Percentiles rank a stretch among this genome's conserved stretches.
Evolutionary conservation across 2,797 vertebrate species (phyloP).

Genomic region (Aplochiton taeniatus): DNA sequence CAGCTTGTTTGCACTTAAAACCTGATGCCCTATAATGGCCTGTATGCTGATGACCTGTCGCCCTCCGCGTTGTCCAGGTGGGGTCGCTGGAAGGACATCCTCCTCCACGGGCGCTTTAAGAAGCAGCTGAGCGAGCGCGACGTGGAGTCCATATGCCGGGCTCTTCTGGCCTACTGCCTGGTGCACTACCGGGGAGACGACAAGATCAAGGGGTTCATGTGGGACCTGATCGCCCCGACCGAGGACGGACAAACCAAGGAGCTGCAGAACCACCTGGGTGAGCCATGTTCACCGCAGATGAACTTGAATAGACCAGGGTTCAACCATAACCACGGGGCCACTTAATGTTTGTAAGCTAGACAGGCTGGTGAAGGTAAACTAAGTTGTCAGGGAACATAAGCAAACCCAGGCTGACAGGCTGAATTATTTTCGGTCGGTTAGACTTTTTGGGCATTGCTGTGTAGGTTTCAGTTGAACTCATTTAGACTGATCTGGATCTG

Average conservation of each 20-base stretch:
- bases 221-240: slow-evolving; percentile 96
- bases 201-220: slow-evolving; percentile 99
- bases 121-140: slow-evolving; percentile 92
- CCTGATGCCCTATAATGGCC: background rate
- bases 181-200: slow-evolving; percentile 97
- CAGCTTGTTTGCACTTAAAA: background rate
- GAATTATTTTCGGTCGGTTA: no score
- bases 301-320: background rate
- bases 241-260: slow-evolving; percentile 95
- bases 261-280: slow-evolving; percentile 95
- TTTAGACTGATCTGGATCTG: no score
- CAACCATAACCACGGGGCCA: background rate
- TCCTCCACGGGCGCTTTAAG: slow-evolving; percentile 96
- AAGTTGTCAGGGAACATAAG: no score
- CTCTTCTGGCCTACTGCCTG: slow-evolving; percentile 92
- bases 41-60: background rate
- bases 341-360: background rate
- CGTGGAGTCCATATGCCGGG: slow-evolving; percentile 94
- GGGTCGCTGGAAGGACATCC: slow-evolving; percentile 97
- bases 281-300: slow-evolving; percentile 20
- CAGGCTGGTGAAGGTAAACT: no score
- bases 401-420: no score
- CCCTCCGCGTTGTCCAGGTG: slow-evolving; percentile 74
- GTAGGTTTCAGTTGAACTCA: no score
- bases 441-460: no score